Evolutionary conservation across 2,888 invertebrate species (phyloP), one percentile per base, ranked within the genome.

Genomic region (Brachypterus glaber): DNA sequence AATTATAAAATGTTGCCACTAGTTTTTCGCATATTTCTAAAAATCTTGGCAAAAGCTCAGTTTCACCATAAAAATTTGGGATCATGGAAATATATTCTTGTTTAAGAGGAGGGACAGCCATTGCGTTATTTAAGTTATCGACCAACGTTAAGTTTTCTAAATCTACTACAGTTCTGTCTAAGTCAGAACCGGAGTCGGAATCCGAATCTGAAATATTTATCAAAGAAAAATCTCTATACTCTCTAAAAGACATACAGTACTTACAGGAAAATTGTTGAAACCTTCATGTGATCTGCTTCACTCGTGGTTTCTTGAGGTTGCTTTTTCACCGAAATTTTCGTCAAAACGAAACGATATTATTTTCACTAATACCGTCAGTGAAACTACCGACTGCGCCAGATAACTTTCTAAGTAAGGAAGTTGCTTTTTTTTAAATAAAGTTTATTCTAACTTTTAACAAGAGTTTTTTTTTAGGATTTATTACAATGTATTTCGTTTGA

Each of bases 1-100:
- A 13, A 30, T 37, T 41, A 37, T 40, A 41, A 40, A 41, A 43
- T 16, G 13, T 41, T 12, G 2, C 29, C 4, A 38, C 26, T 9
- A 41, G 9, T 37, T 43, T 43, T 29, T 43, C 40, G 11, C 40
- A 37, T 14, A 43, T 33, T 15, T 37, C 37, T 2, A 41, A 17
- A 27, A 43, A 41, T 26, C 40, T 35, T 2, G 37, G 36, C 21
- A 39, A 39, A 4, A 38, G 36, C 35, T 35, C 33, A 14, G 8
- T 4, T 38, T 38, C 17, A 2, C 27, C 34, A 15, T 35, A 7
- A 21, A 38, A 36, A 17, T 39, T 39, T 4, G 37, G 31, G 16
- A 38, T 16, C 29, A 41, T 38, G 15, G 27, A 36, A 16, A 36
- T 35, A 41, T 37, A 30, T 16, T 36, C 37, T 21, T 30, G 25